Conservation (phyloP, 2,797 vertebrate species). For the Simalia tracyae region DNA sequence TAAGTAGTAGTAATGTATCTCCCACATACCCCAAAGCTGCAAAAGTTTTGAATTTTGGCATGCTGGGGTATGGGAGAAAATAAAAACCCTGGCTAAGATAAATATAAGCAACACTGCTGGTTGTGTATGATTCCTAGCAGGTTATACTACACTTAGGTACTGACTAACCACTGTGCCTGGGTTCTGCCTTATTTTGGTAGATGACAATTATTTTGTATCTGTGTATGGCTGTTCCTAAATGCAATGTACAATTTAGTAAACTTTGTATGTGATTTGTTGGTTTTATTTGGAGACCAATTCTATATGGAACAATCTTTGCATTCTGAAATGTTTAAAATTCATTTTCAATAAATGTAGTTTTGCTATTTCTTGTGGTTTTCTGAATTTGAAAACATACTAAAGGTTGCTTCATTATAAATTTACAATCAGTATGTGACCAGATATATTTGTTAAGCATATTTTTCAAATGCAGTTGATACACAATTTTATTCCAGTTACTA, state of each 20-base stretch:
- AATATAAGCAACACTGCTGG: conserved; percentile 19
- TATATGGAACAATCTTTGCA: conserved; percentile 35
- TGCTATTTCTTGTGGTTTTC: background rate
- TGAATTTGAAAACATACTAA: background rate
- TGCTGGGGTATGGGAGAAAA: conserved; percentile 18
- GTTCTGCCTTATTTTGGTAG: conserved; percentile 60
- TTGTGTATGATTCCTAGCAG: conserved; percentile 32
- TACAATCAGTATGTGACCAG: background rate
- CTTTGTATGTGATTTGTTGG: conserved; percentile 13
- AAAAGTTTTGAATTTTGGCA: background rate
- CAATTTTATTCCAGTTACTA: background rate
- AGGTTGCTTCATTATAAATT: background rate
- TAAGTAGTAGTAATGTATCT: background rate
- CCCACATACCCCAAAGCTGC: background rate
- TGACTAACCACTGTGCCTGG: conserved; percentile 64
- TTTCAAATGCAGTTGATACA: background rate
- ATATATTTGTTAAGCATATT: background rate
- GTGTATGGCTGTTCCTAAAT: conserved; percentile 51
- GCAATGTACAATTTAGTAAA: conserved; percentile 54
- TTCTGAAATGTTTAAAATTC: conserved; percentile 60
- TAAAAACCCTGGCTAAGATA: conserved; percentile 8
- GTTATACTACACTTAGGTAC: conserved; percentile 55
- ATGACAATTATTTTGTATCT: conserved; percentile 55
- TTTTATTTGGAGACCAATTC: conserved; percentile 41
- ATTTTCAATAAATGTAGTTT: conserved; percentile 29